These are phyloP conservation scores for Chaetogeoica ovagalla DNA, from an alignment of 2,888 invertebrate genomes.

Conservation along the genomic window DNA sequence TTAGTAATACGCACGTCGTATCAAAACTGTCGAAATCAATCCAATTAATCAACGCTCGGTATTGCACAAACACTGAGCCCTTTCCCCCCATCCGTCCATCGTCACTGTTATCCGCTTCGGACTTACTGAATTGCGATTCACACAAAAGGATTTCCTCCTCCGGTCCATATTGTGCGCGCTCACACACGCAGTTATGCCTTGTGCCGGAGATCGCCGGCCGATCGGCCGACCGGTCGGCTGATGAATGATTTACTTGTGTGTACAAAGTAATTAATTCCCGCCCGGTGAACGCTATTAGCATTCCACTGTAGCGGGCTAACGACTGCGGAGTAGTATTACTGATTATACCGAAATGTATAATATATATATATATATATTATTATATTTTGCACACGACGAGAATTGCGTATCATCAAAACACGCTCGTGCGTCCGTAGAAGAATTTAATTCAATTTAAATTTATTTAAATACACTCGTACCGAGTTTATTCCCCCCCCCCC, in stretches of 20 bases:
- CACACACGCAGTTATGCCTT: background rate
- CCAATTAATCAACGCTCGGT: constrained; percentile 26
- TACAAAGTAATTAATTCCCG: constrained; percentile 42
- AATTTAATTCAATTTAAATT: too few relatives aligned
- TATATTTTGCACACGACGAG: background rate
- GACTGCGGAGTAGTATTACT: background rate
- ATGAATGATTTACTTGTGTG: constrained; percentile 41
- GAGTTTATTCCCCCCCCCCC: too few relatives aligned
- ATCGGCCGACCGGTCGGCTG: too few relatives aligned
- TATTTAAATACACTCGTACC: too few relatives aligned
- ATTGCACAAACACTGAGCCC: background rate
- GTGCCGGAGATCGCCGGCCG: background rate
- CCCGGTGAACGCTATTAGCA: constrained; percentile 37
- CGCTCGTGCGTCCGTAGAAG: too few relatives aligned
- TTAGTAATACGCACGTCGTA: background rate
- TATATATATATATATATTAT: too few relatives aligned
- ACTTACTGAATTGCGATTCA: background rate
- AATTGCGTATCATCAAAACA: background rate
- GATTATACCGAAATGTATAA: constrained; percentile 24
- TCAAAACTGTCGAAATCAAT: constrained; percentile 40
- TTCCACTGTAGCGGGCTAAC: constrained; percentile 5
- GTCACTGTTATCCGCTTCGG: background rate
- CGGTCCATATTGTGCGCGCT: background rate
- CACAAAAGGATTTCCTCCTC: background rate
- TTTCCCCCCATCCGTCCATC: background rate